Base-by-base conservation (phyloP, 2,113 vertebrate genomes). In the Lucifuga dentata region DNA sequence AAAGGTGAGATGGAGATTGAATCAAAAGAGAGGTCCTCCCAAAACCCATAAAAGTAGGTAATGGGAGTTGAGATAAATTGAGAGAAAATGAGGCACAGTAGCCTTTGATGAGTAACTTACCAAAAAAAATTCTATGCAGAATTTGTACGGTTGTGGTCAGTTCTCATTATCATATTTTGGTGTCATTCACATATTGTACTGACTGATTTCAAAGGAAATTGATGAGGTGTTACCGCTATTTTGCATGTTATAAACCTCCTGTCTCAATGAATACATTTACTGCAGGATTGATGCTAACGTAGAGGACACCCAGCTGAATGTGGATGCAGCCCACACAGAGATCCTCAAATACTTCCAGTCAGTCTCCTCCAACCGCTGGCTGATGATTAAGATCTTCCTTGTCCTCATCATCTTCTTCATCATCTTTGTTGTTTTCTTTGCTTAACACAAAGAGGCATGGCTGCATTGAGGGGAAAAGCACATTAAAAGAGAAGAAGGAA, bases 311-410 rank as follows among this genome's bases (percentile, higher is more conserved):
- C 94, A 96, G 90, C 88, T 97, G 32, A 96, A 97, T 0, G 96
- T 97, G 36, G 96, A 97, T 20, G 93, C 90, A 0, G 96, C 96
- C 3, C 96, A 98, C 71, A 92, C 92, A 0, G 96, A 98, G 89
- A 97, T 98, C 81, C 94, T 98, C 64, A 97, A 97, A 73, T 98
- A 98, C 78, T 98, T 98, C 86, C 96, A 97, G 91, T 97, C 96
- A 0, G 95, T 98, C 62, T 95, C 96, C 23, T 97, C 96, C 85
- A 97, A 97, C 75, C 95, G 96, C 73, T 98, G 96, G 96, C 94
- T 98, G 48, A 95, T 98, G 95, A 93, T 97, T 83, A 98, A 98
- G 92, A 97, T 98, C 80, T 98, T 98, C 91, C 94, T 98, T 19
- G 94, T 98, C 85, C 95, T 98, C 51, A 85, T 96, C 21, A 52